Conservation (phyloP, 2,888 invertebrate genomes). For the Ommatoiulus sabulosus region DNA sequence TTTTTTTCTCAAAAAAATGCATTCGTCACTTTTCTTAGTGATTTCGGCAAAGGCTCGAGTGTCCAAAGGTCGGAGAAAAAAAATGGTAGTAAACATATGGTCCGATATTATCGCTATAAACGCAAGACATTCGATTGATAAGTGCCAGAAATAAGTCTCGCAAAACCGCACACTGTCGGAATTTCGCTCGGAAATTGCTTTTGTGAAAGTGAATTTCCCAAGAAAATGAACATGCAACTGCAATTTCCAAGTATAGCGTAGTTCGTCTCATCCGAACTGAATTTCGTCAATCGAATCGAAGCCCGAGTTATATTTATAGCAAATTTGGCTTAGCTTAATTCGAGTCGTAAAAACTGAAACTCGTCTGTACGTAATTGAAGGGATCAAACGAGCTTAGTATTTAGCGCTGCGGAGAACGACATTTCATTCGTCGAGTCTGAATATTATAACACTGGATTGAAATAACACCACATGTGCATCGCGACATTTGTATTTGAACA, state of each 20-base stretch:
- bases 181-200: background rate
- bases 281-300: constrained; percentile 13
- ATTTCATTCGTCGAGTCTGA: constrained; percentile 4
- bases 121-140: background rate
- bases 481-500: constrained; percentile 25
- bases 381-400: background rate
- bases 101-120: background rate
- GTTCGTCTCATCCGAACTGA: background rate
- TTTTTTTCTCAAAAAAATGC: background rate
- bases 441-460: background rate
- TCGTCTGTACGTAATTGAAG: constrained; percentile 29
- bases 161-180: background rate
- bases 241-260: background rate
- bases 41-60: background rate
- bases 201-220: background rate
- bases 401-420: background rate
- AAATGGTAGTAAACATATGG: background rate
- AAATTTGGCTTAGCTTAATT: constrained; percentile 30
- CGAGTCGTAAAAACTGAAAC: background rate
- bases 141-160: background rate
- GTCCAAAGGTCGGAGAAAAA: constrained; percentile 8
- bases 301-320: background rate
- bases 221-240: background rate
- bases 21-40: background rate
- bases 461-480: constrained; percentile 39